Evolutionary conservation across 1,140 invertebrate species (phyloP).

Genomic region (Ooceraea biroi): DNA sequence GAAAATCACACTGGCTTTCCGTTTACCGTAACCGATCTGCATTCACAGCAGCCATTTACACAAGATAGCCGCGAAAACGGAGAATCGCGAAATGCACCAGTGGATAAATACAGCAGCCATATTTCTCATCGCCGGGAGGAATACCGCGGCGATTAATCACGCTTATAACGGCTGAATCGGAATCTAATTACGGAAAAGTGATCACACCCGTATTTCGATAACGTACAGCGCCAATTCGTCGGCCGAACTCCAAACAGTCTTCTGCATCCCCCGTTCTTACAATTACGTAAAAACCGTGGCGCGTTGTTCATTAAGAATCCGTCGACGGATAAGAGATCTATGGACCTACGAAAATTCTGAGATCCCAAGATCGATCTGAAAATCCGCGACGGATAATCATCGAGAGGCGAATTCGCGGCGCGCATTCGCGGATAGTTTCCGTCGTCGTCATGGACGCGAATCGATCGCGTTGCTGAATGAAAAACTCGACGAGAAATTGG

Average conservation of each 20-base stretch:
- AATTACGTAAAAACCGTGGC: slow-evolving; percentile 13
- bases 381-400: background rate
- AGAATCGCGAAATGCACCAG: slow-evolving; percentile 9
- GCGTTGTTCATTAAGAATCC: slow-evolving; percentile 8
- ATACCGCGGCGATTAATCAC: slow-evolving; percentile 34
- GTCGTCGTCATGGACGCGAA: background rate
- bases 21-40: background rate
- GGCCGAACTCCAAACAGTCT: background rate
- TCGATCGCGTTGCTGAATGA: slow-evolving; percentile 47
- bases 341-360: background rate
- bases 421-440: no score
- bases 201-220: slow-evolving; percentile 12
- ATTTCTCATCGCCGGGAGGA: background rate
- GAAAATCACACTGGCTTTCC: slow-evolving; percentile 16
- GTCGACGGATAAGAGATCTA: background rate
- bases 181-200: slow-evolving; percentile 50
- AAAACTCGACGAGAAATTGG: slow-evolving; percentile 58
- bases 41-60: no score
- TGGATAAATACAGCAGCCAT: background rate
- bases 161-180: slow-evolving; percentile 23
- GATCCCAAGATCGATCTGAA: background rate
- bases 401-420: background rate
- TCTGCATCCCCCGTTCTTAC: background rate
- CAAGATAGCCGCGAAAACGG: background rate
- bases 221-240: slow-evolving; percentile 5